Evolutionary conservation across 2,113 vertebrate genomes (phyloP).

Genomic region (Neogale vison): DNA sequence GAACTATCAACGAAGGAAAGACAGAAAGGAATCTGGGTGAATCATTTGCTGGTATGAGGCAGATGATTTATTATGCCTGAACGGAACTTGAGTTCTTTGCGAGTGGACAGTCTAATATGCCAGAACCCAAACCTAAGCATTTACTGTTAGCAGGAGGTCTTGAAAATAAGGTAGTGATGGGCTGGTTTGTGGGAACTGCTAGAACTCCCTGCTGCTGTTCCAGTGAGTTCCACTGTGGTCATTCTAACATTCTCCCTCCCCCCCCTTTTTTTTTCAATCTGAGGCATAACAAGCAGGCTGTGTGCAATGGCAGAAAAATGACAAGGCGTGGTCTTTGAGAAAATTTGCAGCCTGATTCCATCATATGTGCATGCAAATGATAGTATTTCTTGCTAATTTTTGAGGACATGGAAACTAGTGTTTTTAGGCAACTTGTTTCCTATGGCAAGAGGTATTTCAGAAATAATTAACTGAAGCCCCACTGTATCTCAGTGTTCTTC

Average conservation of each 20-base stretch:
- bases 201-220: constrained; percentile 51
- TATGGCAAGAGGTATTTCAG: neutral
- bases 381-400: constrained; percentile 7
- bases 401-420: neutral
- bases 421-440: neutral
- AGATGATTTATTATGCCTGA: constrained; percentile 74
- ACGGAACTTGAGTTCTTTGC: constrained; percentile 68
- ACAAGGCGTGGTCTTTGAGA: constrained; percentile 47
- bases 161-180: constrained; percentile 52
- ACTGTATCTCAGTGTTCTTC: neutral
- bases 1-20: constrained; percentile 76
- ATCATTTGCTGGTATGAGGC: constrained; percentile 66
- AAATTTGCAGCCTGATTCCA: neutral
- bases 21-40: constrained; percentile 50
- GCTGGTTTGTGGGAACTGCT: constrained; percentile 61
- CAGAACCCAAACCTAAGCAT: constrained; percentile 55
- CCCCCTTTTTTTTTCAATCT: neutral
- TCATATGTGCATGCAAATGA: constrained; percentile 43
- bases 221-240: constrained; percentile 17
- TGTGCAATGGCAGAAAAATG: neutral
- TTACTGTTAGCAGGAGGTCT: constrained; percentile 57
- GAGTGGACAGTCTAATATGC: constrained; percentile 66
- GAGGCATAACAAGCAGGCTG: neutral
- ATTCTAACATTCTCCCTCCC: neutral
- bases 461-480: neutral